Percentiles rank a stretch among this genome's conserved stretches.
These are phyloP conservation scores for Stictonetta naevosa DNA, from an alignment of 2,113 vertebrate species.

Conservation along the genomic window DNA sequence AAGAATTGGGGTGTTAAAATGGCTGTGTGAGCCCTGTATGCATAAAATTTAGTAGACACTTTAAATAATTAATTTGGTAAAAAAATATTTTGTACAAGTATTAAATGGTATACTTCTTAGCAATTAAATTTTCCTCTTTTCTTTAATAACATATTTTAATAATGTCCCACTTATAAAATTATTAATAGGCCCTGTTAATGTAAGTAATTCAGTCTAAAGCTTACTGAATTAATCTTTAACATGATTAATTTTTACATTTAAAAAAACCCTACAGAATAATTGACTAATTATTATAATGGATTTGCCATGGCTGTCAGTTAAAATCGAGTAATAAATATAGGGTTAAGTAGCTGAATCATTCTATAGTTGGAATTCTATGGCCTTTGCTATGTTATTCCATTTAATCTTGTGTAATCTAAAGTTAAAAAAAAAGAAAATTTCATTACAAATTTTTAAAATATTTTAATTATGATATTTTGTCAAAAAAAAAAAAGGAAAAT, in stretches of 20 bases:
- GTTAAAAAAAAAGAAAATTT: neutral
- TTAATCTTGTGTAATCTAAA: neutral
- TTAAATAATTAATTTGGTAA: slow-evolving; percentile 4
- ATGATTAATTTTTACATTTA: slow-evolving; percentile 24
- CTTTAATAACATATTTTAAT: neutral
- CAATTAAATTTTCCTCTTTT: slow-evolving; percentile 7
- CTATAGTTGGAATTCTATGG: neutral
- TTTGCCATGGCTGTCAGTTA: neutral
- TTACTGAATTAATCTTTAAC: slow-evolving; percentile 27
- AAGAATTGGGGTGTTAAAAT: neutral
- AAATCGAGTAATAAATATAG: neutral
- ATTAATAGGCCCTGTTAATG: neutral
- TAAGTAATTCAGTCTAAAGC: slow-evolving; percentile 10
- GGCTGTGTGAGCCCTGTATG: neutral
- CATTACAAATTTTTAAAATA: neutral
- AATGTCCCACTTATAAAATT: neutral
- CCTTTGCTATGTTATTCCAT: neutral
- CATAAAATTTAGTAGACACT: neutral
- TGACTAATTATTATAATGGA: slow-evolving; percentile 9
- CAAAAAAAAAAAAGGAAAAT: neutral
- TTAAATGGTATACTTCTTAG: slow-evolving; percentile 1
- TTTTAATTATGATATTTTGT: neutral
- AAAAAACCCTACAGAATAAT: neutral
- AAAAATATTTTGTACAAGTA: neutral
- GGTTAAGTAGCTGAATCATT: neutral